A percentile compares a stretch with the other conserved stretches of the same genome.
Conservation (phyloP, 2,888 invertebrate species). For the Cheilosia urbana region DNA sequence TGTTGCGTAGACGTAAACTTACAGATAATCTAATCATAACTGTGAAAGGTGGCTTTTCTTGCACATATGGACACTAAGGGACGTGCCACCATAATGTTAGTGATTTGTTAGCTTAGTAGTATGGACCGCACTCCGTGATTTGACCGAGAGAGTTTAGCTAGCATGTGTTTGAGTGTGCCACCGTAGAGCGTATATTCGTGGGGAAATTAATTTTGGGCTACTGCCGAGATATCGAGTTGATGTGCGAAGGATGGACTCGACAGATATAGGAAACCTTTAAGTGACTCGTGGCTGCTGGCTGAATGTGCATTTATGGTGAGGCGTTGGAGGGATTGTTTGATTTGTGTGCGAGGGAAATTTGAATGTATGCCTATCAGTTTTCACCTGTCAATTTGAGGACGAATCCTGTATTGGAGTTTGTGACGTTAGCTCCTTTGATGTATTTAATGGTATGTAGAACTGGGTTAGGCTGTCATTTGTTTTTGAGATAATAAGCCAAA, state of each 20-base stretch:
- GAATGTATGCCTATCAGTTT: too few relatives aligned
- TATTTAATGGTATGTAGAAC: too few relatives aligned
- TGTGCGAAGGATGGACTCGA: slow-evolving; percentile 27
- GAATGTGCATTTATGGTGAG: too few relatives aligned
- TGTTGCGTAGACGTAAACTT: slow-evolving; percentile 63
- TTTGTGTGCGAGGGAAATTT: too few relatives aligned
- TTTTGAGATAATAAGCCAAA: too few relatives aligned
- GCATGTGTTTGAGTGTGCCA: slow-evolving; percentile 8
- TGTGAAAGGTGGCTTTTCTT: slow-evolving; percentile 40
- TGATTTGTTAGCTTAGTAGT: slow-evolving; percentile 45
- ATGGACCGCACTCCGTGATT: slow-evolving; percentile 1
- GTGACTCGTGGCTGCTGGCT: slow-evolving; percentile 5
- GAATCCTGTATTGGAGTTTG: too few relatives aligned
- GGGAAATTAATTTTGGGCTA: slow-evolving; percentile 48
- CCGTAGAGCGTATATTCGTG: neutral
- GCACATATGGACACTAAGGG: neutral
- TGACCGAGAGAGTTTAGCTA: slow-evolving; percentile 10
- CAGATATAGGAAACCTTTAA: slow-evolving; percentile 33
- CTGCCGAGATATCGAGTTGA: slow-evolving; percentile 28
- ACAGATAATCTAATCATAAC: slow-evolving; percentile 66
- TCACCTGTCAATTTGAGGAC: too few relatives aligned
- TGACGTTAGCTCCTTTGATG: too few relatives aligned
- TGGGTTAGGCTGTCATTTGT: too few relatives aligned
- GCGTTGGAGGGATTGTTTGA: too few relatives aligned
- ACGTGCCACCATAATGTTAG: slow-evolving; percentile 28